Base-by-base conservation (phyloP, 2,888 invertebrate species). In the Venusia cambrica region DNA sequence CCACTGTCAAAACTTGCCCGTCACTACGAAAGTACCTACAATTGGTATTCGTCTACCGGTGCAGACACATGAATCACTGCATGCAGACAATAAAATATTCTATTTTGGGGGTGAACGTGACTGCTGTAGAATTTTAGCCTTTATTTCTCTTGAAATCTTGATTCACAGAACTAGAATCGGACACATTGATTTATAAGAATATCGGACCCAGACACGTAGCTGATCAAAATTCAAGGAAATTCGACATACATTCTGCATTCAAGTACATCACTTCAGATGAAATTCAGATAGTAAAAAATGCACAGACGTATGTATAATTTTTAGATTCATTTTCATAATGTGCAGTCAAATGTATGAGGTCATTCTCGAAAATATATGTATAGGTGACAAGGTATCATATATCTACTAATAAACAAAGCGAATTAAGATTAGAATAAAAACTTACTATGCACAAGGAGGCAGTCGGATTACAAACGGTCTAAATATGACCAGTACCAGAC, bases 181-280 rank as follows among this genome's bases (percentile, higher is more conserved):
- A n/a, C n/a, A n/a, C n/a, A n/a, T 13, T 64, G 66, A 42, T 51
- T 27, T 34, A 36, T 37, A 19, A 44, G 54, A 51, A 57, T 57
- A 54, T 56, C 51, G 66, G 68, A 73, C 70, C 51, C 60, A 75
- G 72, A 76, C 60, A 51, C 53, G 52, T 61, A 40, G 35, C 74
- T 75, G 64, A 80, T 87, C 73, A 78, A 87, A 85, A 87, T 87
- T 87, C 85, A 87, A 87, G 83, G 84, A 84, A 84, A 83, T 80
- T 74, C 61, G 65, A 75, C n/a, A n/a, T 69, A 73, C 62, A 73
- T 76, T 83, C 74, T 83, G 84, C 83, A 84, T 62, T 74, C 70
- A 74, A 81, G 80, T 80, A 81, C 79, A 79, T 77, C 67, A 66
- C 58, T 63, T 54, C 48, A 62, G 62, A 74, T 75, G 63, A 75